Evolutionary conservation across 1,140 invertebrate species (phyloP).

Genomic region (Penaeus japonicus): DNA sequence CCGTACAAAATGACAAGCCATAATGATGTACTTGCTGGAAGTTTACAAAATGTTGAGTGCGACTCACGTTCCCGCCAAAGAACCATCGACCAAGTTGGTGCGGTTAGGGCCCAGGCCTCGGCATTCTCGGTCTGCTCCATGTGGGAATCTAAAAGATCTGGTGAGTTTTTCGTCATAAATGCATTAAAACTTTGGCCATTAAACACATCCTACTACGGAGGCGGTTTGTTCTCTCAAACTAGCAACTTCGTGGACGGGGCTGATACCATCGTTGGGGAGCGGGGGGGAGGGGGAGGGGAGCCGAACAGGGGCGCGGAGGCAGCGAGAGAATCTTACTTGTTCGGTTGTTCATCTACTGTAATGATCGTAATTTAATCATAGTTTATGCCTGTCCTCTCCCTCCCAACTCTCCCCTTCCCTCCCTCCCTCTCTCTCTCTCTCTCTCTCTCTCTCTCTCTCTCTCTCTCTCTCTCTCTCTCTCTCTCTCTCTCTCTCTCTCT

Average conservation of each 20-base stretch:
- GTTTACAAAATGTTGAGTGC: no score
- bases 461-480: not conserved
- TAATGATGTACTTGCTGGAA: no score
- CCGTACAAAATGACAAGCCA: no score
- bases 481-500: not conserved
- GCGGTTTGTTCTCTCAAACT: conserved; percentile 53
- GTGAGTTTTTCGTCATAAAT: conserved; percentile 56
- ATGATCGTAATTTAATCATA: not conserved
- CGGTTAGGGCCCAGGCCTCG: no score
- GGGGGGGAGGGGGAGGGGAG: no score
- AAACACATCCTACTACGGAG: conserved; percentile 49
- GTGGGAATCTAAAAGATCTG: conserved; percentile 51
- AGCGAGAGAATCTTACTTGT: no score
- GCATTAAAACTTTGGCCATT: conserved; percentile 55
- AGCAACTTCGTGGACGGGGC: conserved; percentile 32
- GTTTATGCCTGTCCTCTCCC: not conserved
- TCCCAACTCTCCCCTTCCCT: not conserved
- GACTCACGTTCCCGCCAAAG: no score
- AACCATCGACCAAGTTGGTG: no score
- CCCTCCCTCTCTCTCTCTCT: conserved; percentile 8
- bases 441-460: not conserved
- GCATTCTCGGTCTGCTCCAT: conserved; percentile 1
- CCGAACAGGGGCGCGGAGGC: no score
- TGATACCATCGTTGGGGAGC: conserved; percentile 7
- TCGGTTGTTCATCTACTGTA: not conserved